Evolutionary conservation across 2,113 vertebrate genomes (phyloP).

Genomic region (Onychostoma macrolepis): DNA sequence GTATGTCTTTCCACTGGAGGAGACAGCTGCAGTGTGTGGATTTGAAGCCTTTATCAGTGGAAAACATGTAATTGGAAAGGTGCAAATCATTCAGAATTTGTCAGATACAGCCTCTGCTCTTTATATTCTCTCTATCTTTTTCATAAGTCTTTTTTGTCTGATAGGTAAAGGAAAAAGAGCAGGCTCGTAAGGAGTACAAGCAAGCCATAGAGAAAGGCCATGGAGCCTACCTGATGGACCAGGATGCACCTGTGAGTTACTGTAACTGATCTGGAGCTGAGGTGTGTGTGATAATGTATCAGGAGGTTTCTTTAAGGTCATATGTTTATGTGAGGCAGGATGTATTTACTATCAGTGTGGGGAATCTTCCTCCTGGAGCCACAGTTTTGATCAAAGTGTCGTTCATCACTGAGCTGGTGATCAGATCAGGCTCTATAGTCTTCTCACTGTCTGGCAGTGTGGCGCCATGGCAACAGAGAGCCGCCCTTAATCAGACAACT

Average conservation of each 20-base stretch:
- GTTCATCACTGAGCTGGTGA: slow-evolving; percentile 82
- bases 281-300: not conserved
- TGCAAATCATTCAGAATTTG: slow-evolving; percentile 54
- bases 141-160: slow-evolving; percentile 43
- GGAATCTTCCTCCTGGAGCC: slow-evolving; percentile 81
- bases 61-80: slow-evolving; percentile 87
- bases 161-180: slow-evolving; percentile 87
- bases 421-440: slow-evolving; percentile 63
- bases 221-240: slow-evolving; percentile 89
- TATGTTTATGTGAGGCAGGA: slow-evolving; percentile 71
- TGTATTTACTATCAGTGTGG: slow-evolving; percentile 87
- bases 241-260: slow-evolving; percentile 80
- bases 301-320: not conserved
- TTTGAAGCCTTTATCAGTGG: slow-evolving; percentile 92
- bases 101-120: not conserved
- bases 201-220: slow-evolving; percentile 80
- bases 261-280: not conserved
- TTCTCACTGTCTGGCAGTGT: slow-evolving; percentile 83
- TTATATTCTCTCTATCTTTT: not conserved
- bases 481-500: slow-evolving; percentile 82
- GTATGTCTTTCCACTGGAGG: slow-evolving; percentile 87
- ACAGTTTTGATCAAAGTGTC: slow-evolving; percentile 88
- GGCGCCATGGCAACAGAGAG: slow-evolving; percentile 84
- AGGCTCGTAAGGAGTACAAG: slow-evolving; percentile 80
- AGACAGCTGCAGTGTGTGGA: slow-evolving; percentile 86